phyloP scores from a whole-genome alignment of 2,888 invertebrate genomes.

The Athetis lepigone region DNA sequence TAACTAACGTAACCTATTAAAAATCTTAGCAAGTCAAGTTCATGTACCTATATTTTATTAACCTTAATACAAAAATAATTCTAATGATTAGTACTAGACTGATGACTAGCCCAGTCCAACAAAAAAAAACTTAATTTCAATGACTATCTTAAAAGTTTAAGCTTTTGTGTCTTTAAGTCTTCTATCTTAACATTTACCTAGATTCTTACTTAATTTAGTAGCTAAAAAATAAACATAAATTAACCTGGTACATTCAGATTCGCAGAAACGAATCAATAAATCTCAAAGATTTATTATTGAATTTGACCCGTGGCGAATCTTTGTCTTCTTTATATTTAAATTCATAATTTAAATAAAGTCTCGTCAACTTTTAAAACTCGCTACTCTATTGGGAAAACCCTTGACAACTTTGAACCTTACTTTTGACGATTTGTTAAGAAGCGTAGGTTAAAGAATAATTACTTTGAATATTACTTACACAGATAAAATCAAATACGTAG shows the following conservation, averaged over 20 bases:
- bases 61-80: background rate
- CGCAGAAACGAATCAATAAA: conserved; percentile 43
- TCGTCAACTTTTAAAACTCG: conserved; percentile 25
- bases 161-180: background rate
- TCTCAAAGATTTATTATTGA: conserved; percentile 42
- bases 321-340: conserved; percentile 27
- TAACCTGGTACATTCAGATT: conserved; percentile 7
- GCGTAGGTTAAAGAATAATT: too few species aligned
- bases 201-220: background rate
- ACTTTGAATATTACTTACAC: too few species aligned
- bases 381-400: conserved; percentile 5
- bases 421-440: background rate
- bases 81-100: background rate
- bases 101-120: background rate
- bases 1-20: background rate
- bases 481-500: too few species aligned
- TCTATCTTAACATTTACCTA: background rate
- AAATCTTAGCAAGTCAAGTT: background rate
- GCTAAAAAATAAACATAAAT: conserved; percentile 19
- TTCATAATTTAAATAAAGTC: conserved; percentile 30
- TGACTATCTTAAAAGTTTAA: background rate
- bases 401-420: conserved; percentile 18
- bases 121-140: background rate
- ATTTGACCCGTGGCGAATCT: conserved; percentile 34
- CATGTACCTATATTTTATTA: background rate